Evolutionary conservation across 2,113 vertebrate genomes (phyloP).

Genomic region (Antidorcas marsupialis): DNA sequence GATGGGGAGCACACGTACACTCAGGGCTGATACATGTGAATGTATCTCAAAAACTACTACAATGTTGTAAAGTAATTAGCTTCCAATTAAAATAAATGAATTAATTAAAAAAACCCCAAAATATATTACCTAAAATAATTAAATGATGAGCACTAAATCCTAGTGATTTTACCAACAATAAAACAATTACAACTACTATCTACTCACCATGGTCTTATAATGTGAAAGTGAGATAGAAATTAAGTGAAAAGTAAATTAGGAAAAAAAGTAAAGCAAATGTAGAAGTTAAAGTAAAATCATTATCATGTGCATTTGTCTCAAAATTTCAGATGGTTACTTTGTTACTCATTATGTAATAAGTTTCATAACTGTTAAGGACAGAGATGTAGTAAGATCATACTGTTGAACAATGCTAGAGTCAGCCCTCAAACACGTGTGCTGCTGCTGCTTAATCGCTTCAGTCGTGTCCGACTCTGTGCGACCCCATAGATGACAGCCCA

Average conservation of each 20-base stretch:
- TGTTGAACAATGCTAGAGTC: not conserved
- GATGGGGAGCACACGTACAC: not conserved
- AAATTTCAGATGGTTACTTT: not conserved
- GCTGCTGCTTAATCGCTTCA: no score
- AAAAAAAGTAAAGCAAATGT: not conserved
- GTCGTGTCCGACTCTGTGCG: fast-evolving
- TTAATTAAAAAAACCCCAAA: not conserved
- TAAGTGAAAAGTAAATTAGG: not conserved
- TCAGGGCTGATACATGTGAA: not conserved
- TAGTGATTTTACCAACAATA: not conserved
- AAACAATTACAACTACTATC: not conserved
- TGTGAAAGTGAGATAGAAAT: not conserved
- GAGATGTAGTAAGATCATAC: not conserved
- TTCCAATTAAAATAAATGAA: not conserved
- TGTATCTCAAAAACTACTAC: not conserved
- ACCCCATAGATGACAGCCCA: no score
- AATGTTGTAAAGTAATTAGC: not conserved
- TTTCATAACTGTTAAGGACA: not conserved
- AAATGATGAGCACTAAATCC: not conserved
- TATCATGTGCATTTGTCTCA: not conserved
- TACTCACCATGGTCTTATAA: not conserved
- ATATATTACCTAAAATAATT: not conserved
- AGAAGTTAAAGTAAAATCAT: not conserved
- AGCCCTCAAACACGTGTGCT: not conserved
- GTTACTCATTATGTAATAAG: not conserved